These are phyloP conservation scores for Anas capensis DNA, from an alignment of 2,797 vertebrate genomes.

Conservation along the genomic window DNA sequence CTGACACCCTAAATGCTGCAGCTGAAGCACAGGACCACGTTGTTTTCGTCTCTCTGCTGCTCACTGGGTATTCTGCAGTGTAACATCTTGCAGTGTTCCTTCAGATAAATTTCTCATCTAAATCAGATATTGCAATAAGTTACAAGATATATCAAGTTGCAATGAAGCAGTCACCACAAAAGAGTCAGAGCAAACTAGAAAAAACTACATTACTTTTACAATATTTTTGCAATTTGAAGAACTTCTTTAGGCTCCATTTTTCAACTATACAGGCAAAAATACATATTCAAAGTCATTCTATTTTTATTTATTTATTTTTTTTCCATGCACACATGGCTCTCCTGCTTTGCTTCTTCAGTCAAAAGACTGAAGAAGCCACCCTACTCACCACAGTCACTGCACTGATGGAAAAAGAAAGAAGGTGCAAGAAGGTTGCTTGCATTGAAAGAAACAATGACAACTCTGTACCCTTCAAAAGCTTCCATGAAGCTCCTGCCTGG, in stretches of 20 bases:
- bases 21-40: not conserved
- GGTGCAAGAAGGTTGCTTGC: not conserved
- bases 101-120: not conserved
- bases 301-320: not conserved
- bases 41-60: not conserved
- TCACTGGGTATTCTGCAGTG: not conserved
- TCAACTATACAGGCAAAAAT: not conserved
- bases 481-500: not conserved
- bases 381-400: fast-evolving
- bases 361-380: not conserved
- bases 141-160: not conserved
- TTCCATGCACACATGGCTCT: not conserved
- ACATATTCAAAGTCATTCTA: not conserved
- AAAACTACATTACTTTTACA: not conserved
- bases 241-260: not conserved
- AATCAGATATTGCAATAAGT: not conserved
- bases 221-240: not conserved
- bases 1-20: not conserved
- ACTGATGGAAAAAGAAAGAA: not conserved
- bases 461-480: not conserved
- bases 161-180: not conserved
- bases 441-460: not conserved
- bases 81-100: not conserved
- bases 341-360: not conserved
- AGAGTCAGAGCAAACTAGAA: not conserved